These are phyloP conservation scores for Paedocypris micromegethes DNA, from an alignment of 2,797 vertebrate genomes.

Conservation along the genomic window DNA sequence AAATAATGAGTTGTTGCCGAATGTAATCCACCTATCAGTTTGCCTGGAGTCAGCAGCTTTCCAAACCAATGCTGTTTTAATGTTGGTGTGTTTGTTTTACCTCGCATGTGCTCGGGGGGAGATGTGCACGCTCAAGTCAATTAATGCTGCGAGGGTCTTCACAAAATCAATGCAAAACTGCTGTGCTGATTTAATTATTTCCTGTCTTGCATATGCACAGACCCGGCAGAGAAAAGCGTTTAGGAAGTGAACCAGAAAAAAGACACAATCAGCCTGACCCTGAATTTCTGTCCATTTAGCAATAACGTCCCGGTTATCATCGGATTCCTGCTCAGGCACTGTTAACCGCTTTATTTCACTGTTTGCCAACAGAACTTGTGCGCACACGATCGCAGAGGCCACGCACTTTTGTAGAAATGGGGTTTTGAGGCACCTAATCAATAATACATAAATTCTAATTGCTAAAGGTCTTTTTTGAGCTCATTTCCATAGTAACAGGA, in stretches of 20 bases:
- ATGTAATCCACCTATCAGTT: conserved; percentile 25
- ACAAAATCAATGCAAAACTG: conserved; percentile 40
- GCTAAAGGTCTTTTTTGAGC: conserved; percentile 10
- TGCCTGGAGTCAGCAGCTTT: conserved; percentile 49
- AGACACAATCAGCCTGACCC: conserved; percentile 10
- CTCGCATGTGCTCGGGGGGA: conserved; percentile 22
- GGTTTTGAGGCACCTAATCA: conserved; percentile 15
- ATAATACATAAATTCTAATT: conserved; percentile 31
- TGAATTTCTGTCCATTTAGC: conserved; percentile 25
- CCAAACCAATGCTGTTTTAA: conserved; percentile 41
- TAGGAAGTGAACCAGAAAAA: conserved; percentile 31
- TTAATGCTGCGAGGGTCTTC: conserved; percentile 46
- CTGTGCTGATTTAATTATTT: conserved; percentile 38
- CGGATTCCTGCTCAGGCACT: background rate
- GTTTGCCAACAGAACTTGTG: background rate
- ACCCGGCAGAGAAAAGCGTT: conserved; percentile 20
- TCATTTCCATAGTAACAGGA: conserved; percentile 15
- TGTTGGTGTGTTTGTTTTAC: conserved; percentile 28
- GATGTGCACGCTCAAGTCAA: conserved; percentile 37
- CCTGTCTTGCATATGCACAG: conserved; percentile 6
- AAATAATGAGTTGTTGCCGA: conserved; percentile 9
- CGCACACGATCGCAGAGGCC: background rate
- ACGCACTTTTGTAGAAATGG: conserved; percentile 7
- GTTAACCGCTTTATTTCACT: conserved; percentile 6
- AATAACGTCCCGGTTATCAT: conserved; percentile 9